Percentiles rank a stretch among this genome's conserved stretches.
phyloP scores from a whole-genome alignment of 2,888 invertebrate genomes.

The Nemurella pictetii region DNA sequence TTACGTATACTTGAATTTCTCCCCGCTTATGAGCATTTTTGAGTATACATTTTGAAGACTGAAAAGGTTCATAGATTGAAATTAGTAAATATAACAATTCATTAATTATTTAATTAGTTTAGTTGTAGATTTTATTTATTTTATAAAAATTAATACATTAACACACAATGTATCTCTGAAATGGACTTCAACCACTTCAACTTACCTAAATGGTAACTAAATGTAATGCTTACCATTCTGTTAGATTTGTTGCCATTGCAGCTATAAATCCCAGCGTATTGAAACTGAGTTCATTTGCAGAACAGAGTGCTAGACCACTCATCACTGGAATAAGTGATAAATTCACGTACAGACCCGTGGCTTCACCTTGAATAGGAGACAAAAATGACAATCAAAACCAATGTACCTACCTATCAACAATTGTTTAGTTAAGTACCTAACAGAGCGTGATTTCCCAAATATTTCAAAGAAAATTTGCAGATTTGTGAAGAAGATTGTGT shows the following conservation, averaged over 20 bases:
- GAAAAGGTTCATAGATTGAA: slow-evolving; percentile 47
- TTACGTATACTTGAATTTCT: slow-evolving; percentile 74
- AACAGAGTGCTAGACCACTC: slow-evolving; percentile 74
- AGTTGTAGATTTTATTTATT: no score
- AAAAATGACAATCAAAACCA: neutral
- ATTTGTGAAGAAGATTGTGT: neutral
- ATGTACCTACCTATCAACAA: neutral
- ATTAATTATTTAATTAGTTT: no score
- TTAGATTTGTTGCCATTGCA: slow-evolving; percentile 76
- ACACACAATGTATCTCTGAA: no score
- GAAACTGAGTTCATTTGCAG: slow-evolving; percentile 76
- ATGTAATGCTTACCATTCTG: slow-evolving; percentile 66
- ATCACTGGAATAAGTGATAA: slow-evolving; percentile 75
- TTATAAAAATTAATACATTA: no score
- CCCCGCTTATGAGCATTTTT: slow-evolving; percentile 74
- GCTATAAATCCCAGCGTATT: slow-evolving; percentile 71
- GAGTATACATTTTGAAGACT: slow-evolving; percentile 78
- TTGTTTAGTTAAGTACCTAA: neutral
- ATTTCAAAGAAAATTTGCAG: neutral
- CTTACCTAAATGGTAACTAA: no score
- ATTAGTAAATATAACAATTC: no score
- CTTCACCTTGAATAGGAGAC: slow-evolving; percentile 57
- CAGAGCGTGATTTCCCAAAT: neutral
- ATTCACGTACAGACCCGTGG: slow-evolving; percentile 68
- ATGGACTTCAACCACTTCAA: neutral